Percentiles rank a stretch among this genome's conserved stretches.
Conservation (phyloP, 2,113 vertebrate genomes). For the Atrichornis clamosus region DNA sequence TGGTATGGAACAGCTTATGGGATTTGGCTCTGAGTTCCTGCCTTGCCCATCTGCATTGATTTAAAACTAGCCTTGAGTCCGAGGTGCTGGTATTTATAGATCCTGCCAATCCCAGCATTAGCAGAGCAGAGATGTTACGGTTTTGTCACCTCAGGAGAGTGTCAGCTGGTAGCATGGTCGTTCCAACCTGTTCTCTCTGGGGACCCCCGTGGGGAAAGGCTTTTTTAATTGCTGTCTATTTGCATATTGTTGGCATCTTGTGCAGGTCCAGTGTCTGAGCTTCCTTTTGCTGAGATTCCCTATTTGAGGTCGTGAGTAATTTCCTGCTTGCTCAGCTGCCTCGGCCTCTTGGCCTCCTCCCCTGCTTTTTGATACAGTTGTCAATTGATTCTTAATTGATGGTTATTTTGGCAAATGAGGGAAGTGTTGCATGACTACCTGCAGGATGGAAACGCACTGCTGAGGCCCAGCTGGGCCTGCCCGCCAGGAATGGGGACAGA, state of each 20-base stretch:
- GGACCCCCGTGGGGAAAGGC: neutral
- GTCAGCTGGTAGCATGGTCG: neutral
- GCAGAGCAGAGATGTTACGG: neutral
- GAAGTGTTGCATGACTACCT: neutral
- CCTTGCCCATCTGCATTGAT: conserved; percentile 35
- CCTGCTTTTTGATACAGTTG: neutral
- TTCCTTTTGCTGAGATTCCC: conserved; percentile 2
- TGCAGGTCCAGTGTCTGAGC: neutral
- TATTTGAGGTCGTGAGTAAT: neutral
- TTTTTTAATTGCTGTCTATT: neutral
- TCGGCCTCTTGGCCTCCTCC: neutral
- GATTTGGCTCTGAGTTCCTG: conserved; percentile 42
- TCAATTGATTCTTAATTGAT: neutral
- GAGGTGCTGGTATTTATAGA: conserved; percentile 55
- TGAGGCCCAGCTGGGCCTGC: neutral
- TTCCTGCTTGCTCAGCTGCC: conserved; percentile 31
- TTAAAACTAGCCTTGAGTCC: neutral
- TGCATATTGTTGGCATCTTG: neutral
- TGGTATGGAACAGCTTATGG: conserved; percentile 52
- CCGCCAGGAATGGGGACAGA: neutral
- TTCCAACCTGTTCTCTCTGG: neutral
- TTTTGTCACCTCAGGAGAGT: conserved; percentile 29
- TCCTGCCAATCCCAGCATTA: conserved; percentile 22
- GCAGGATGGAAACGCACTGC: neutral
- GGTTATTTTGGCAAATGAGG: neutral